Evolutionary conservation across 2,797 vertebrate genomes (phyloP), one percentile per base, ranked within the genome.

Genomic region (Dallia pectoralis): DNA sequence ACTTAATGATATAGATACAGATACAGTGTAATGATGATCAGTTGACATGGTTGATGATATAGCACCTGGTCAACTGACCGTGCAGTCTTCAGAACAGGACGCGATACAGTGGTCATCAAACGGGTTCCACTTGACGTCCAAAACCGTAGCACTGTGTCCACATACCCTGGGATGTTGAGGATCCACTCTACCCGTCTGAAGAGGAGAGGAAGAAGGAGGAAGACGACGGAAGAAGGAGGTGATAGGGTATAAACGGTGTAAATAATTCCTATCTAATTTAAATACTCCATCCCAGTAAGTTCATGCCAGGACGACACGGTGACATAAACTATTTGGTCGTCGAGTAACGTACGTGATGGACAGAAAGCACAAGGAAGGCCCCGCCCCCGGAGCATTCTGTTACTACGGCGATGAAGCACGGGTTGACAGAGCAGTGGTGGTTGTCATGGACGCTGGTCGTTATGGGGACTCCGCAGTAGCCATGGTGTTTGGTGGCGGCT

Each of bases 121-220:
- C 0, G 97, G 97, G 79, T 96, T 97, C 96, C 97, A 99, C 82
- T 97, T 98, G 76, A 98, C 91, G 15, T 99, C 97, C 85, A 97
- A 83, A 71, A 98, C 93, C 3, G 91, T 90, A 5, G 92, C 90
- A 74, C 85, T 91, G 89, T 98, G 96, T 0, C 96, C 96, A 32
- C 95, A 96, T 64, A 99, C 92, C 78, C 92, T 93, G 0, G 96
- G 95, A 79, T 96, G 94, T 82, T 95, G 95, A 4, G 95, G 95
- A 67, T 97, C 94, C 1, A 99, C 91, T 67, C 96, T 92, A 47
- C 97, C 97, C 0, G 91, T 96, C 97, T 99, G 48, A 16, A 6
- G 44, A 14, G 67, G 14, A 18, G 33, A 0, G 19, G 33, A 12
- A 22, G 0, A 2, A 33, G 32, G 33, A 19, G 19, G 16, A 15